A percentile compares a stretch with the other conserved stretches of the same genome.
Evolutionary conservation across 2,888 invertebrate genomes (phyloP).

Genomic region (Octodonta nipae): DNA sequence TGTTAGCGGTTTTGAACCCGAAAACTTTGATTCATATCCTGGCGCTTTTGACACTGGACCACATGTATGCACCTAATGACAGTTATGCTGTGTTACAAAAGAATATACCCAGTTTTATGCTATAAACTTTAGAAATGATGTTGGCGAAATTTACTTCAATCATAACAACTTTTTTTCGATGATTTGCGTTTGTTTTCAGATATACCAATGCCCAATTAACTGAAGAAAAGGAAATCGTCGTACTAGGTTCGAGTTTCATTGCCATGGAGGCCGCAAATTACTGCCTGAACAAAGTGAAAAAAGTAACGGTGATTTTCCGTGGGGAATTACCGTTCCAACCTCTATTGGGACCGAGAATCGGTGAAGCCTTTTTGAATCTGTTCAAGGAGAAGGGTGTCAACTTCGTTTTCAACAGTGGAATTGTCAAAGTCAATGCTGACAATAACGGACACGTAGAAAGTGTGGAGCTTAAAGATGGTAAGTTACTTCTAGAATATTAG

Average conservation of each 20-base stretch:
- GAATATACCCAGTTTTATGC: too few relatives aligned
- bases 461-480: slow-evolving; percentile 57
- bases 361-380: slow-evolving; percentile 55
- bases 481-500: too few relatives aligned
- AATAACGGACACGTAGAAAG: slow-evolving; percentile 44
- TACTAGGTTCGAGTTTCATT: slow-evolving; percentile 84
- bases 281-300: slow-evolving; percentile 59
- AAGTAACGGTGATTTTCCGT: slow-evolving; percentile 67
- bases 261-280: slow-evolving; percentile 82
- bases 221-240: slow-evolving; percentile 63
- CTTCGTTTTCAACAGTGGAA: slow-evolving; percentile 44
- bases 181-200: slow-evolving; percentile 10
- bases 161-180: neutral
- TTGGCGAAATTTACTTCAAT: too few relatives aligned
- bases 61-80: too few relatives aligned
- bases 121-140: too few relatives aligned
- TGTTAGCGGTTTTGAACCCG: too few relatives aligned
- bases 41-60: too few relatives aligned
- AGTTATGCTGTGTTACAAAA: too few relatives aligned
- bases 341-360: slow-evolving; percentile 67
- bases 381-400: slow-evolving; percentile 66
- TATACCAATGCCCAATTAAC: slow-evolving; percentile 46
- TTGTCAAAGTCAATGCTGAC: slow-evolving; percentile 51
- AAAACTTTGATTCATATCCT: too few relatives aligned
- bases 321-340: slow-evolving; percentile 47